Base-by-base conservation (phyloP, 2,888 invertebrate species). In the Onchidella celtica region DNA sequence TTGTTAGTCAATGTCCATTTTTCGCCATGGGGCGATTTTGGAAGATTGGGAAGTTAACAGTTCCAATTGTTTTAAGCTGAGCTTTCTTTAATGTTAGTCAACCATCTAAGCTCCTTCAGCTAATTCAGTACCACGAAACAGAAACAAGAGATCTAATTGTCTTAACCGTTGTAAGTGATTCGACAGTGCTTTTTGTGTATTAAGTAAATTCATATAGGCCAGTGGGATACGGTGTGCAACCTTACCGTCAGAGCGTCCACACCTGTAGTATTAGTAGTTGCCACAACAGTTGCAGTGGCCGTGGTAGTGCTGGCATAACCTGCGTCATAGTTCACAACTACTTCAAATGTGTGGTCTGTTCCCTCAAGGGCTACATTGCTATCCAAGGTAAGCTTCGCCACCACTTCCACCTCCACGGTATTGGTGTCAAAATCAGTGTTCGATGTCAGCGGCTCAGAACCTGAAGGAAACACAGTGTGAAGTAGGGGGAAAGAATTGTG, bases 381-480 rank as follows among this genome's bases (percentile, higher is more conserved):
- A 47, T 84, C 83, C 0, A 82, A 77, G 0, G 85, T 61, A 21
- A 87, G 32, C 61, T 86, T 83, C 9, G 87, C 75, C 3, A 87
- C 69, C 2, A 87, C 66, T 69, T 88, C 88, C 29, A 88, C 72
- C 57, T 86, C 78, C 6, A 90, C 72, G 0, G 86, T 84, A 84
- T 89, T 86, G 29, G 66, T 81, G 80, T 89, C 90, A 38, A 84
- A 85, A 27, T 73, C 83, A 29, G 75, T 77, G 57, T 87, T 85
- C 6, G 77, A 38, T 0, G 68, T 73, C 65, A 86, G 66, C 1
- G 82, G 11, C 1, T 79, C 85, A 1, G 47, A 59, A 11, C 86
- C 86, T 87, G 69, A 3, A 63, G 24, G 3, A 21, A 24, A n/a
- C 29, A 59, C 11, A 3, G 11, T 36, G 59, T 4, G n/a, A 17